These are phyloP conservation scores for Andrena hattorfiana DNA, from an alignment of 2,888 invertebrate species.

Conservation along the genomic window DNA sequence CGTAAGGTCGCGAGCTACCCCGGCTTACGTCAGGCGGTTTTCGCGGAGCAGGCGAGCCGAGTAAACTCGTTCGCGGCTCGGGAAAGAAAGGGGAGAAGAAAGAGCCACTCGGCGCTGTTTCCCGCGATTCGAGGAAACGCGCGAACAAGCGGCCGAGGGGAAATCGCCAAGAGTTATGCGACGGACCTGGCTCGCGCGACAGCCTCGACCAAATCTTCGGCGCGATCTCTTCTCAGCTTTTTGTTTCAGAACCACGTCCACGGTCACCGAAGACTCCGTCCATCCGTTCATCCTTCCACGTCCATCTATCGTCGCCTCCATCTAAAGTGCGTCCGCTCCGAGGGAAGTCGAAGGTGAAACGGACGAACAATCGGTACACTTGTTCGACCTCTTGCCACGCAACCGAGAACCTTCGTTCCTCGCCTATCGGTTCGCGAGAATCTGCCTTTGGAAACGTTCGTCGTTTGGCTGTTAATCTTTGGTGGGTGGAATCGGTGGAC, in stretches of 20 bases:
- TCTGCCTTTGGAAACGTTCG: background rate
- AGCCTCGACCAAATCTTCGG: conserved; percentile 76
- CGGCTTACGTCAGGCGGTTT: background rate
- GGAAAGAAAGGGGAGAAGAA: background rate
- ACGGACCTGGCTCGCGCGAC: conserved; percentile 76
- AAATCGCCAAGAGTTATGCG: conserved; percentile 60
- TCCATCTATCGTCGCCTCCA: conserved; percentile 76
- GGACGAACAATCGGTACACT: conserved; percentile 30
- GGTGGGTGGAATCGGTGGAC: background rate
- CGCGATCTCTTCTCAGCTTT: conserved; percentile 73
- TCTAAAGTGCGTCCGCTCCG: conserved; percentile 75
- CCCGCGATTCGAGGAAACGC: conserved; percentile 2
- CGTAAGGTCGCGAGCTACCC: background rate
- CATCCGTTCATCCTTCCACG: conserved; percentile 72
- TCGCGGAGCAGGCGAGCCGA: background rate
- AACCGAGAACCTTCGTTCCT: conserved; percentile 40
- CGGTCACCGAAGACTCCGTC: conserved; percentile 39
- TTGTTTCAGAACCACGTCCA: conserved; percentile 65
- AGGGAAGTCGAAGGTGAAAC: conserved; percentile 32
- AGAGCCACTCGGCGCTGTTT: background rate
- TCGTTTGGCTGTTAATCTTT: background rate
- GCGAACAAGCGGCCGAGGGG: background rate
- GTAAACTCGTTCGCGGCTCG: background rate
- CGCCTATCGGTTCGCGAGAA: conserved; percentile 1
- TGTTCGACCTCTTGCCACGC: conserved; percentile 41